Evolutionary conservation across 1,140 invertebrate genomes (phyloP).

Genomic region (Temnothorax longispinosus): DNA sequence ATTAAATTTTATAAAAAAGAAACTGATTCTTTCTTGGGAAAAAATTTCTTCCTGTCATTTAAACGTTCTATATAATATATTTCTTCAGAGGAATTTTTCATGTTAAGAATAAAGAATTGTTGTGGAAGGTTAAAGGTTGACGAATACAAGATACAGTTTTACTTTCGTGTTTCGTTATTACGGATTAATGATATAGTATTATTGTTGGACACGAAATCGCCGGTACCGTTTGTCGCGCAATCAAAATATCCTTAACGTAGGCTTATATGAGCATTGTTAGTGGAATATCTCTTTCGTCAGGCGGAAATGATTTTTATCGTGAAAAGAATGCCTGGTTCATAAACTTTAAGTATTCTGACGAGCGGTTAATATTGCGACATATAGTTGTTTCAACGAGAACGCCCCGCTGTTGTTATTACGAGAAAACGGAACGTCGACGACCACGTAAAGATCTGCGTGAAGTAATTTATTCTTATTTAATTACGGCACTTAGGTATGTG

Average conservation of each 20-base stretch:
- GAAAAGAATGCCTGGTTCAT: not conserved
- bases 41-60: not conserved
- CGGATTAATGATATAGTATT: conserved; percentile 9
- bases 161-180: not conserved
- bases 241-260: not conserved
- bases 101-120: conserved; percentile 9
- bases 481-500: not conserved
- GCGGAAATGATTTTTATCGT: conserved; percentile 42
- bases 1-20: conserved; percentile 1
- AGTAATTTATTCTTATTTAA: conserved; percentile 38
- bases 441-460: not conserved
- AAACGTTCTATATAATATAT: not conserved
- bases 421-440: not conserved
- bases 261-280: conserved; percentile 17
- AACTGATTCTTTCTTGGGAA: not conserved
- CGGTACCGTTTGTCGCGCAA: conserved; percentile 1
- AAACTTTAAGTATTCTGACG: conserved; percentile 20
- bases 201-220: not conserved
- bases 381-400: not conserved
- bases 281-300: conserved; percentile 3
- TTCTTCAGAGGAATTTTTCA: not conserved
- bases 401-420: no score
- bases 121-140: not conserved
- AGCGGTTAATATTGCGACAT: conserved; percentile 17
- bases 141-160: not conserved